Evolutionary conservation across 2,888 invertebrate species (phyloP).

Genomic region (Agriopis marginaria): DNA sequence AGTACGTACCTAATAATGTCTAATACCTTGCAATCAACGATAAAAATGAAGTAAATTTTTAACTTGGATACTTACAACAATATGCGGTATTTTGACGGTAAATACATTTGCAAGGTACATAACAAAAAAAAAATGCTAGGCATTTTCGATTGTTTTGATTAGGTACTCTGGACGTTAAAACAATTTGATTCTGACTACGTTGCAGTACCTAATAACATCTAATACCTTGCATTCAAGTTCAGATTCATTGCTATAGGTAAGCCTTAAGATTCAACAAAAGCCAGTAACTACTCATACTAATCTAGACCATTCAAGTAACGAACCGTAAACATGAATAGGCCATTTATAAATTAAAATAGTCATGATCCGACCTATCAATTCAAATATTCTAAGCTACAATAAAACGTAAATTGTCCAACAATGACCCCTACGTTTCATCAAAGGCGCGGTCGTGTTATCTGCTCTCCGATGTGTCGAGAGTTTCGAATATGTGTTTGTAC

Average conservation of each 20-base stretch:
- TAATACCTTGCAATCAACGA: too few species aligned
- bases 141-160: too few species aligned
- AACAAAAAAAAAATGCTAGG: too few species aligned
- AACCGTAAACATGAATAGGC: slow-evolving; percentile 28
- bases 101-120: too few species aligned
- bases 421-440: slow-evolving; percentile 33
- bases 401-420: slow-evolving; percentile 42
- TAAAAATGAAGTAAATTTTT: too few species aligned
- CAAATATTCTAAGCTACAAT: slow-evolving; percentile 27
- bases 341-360: slow-evolving; percentile 17
- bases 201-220: neutral
- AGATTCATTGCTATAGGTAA: neutral
- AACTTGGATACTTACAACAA: too few species aligned
- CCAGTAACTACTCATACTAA: neutral
- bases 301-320: neutral
- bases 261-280: slow-evolving; percentile 8
- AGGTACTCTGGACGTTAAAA: too few species aligned
- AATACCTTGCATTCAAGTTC: slow-evolving; percentile 3
- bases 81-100: too few species aligned
- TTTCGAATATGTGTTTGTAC: slow-evolving; percentile 77
- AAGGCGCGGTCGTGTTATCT: slow-evolving; percentile 54
- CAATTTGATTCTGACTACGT: too few species aligned
- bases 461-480: slow-evolving; percentile 54
- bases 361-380: slow-evolving; percentile 31
- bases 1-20: too few species aligned